A percentile compares a stretch with the other conserved stretches of the same genome.
Conservation (phyloP, 2,113 vertebrate genomes). For the Saguinus midas region DNA sequence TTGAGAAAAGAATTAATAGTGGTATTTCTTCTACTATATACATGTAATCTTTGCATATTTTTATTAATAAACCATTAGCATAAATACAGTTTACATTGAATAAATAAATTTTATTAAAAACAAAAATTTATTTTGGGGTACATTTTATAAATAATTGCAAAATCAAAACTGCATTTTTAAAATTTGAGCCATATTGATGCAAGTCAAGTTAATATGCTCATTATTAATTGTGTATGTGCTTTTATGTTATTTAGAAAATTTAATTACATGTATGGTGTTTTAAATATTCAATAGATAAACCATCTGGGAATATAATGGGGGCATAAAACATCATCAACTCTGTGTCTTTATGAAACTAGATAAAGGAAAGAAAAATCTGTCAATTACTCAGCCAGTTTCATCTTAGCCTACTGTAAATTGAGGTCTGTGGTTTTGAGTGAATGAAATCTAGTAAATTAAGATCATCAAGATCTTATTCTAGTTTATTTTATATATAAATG, state of each 20-base stretch:
- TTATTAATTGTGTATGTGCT: not conserved
- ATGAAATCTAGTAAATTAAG: not conserved
- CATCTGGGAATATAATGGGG: not conserved
- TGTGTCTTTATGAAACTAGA: not conserved
- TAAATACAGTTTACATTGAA: conserved; percentile 15
- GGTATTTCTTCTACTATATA: not conserved
- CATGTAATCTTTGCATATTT: not conserved
- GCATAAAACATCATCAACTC: not conserved
- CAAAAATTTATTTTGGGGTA: not conserved
- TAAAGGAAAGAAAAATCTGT: not conserved
- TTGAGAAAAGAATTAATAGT: not conserved
- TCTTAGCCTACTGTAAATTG: not conserved
- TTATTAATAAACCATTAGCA: not conserved
- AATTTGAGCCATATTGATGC: not conserved
- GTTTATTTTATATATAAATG: not conserved
- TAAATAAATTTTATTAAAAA: not conserved
- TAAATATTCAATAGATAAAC: not conserved
- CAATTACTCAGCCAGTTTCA: not conserved
- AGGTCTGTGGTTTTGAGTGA: not conserved
- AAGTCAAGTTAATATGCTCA: not conserved
- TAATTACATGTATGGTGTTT: not conserved
- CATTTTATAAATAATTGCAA: conserved; percentile 1
- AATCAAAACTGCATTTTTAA: not conserved
- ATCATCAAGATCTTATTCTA: not conserved
- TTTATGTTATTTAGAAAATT: conserved; percentile 29